These are phyloP conservation scores for Harpalus rubripes DNA, from an alignment of 2,888 invertebrate genomes.

Conservation along the genomic window DNA sequence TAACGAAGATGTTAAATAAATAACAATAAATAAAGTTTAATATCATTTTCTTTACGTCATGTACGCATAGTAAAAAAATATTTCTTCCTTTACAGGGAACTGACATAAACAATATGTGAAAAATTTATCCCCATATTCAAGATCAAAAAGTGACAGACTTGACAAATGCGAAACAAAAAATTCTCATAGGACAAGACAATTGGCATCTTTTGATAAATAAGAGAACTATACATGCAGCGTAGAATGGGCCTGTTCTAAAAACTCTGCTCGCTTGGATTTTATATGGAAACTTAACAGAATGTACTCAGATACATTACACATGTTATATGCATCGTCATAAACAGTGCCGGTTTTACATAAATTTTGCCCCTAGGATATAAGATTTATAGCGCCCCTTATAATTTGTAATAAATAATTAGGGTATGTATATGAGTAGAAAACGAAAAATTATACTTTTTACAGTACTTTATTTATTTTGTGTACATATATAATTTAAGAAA, in stretches of 20 bases:
- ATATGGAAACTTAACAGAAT: constrained; percentile 2
- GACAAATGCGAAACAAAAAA: neutral
- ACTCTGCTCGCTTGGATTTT: constrained; percentile 18
- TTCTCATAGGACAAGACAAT: constrained; percentile 14
- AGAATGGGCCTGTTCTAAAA: constrained; percentile 10
- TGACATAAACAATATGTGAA: neutral
- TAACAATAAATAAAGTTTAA: neutral
- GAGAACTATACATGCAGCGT: neutral
- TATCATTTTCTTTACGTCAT: neutral
- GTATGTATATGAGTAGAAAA: no score
- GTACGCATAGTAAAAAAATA: neutral
- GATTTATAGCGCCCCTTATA: no score
- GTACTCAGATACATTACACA: neutral
- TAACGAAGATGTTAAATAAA: no score
- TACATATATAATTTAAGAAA: no score
- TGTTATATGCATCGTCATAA: neutral
- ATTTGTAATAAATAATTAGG: no score
- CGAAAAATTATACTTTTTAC: no score
- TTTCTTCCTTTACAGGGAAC: neutral
- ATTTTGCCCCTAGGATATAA: no score
- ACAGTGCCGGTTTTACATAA: no score
- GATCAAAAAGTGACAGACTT: neutral
- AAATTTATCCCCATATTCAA: neutral
- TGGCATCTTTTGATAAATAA: neutral
- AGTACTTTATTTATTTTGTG: no score